Conservation (phyloP, 1,140 invertebrate genomes). For the Zaprionus ornatus region DNA sequence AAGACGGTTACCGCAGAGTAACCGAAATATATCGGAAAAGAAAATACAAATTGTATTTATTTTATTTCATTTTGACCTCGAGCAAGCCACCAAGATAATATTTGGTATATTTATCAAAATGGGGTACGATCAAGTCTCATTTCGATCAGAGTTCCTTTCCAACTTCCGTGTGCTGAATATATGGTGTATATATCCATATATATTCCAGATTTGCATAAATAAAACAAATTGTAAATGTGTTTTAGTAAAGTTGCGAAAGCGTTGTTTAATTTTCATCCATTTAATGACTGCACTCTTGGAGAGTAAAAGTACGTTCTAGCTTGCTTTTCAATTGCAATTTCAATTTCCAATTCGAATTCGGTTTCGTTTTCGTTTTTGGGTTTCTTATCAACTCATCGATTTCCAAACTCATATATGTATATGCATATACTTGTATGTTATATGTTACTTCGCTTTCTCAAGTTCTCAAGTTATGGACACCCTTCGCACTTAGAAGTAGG, state of each 20-base stretch:
- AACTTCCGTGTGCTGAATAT: background rate
- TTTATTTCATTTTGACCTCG: no score
- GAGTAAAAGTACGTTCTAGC: conserved; percentile 40
- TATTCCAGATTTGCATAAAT: background rate
- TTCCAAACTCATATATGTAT: conserved; percentile 1
- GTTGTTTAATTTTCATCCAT: conserved; percentile 48
- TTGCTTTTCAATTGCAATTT: conserved; percentile 37
- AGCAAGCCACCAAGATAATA: no score
- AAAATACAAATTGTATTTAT: no score
- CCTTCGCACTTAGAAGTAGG: conserved; percentile 39
- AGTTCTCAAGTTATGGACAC: conserved; percentile 25
- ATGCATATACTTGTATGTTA: background rate
- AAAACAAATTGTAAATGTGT: conserved; percentile 12
- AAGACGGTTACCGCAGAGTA: no score
- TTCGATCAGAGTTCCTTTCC: background rate
- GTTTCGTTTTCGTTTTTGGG: background rate
- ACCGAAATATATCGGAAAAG: no score
- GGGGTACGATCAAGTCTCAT: background rate
- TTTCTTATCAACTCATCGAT: conserved; percentile 3
- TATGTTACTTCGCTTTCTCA: conserved; percentile 19
- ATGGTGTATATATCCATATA: background rate
- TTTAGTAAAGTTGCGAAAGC: conserved; percentile 58
- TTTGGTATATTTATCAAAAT: background rate
- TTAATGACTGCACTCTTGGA: conserved; percentile 51
- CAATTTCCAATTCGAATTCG: background rate